A percentile compares a stretch with the other conserved stretches of the same genome.
Evolutionary conservation across 2,113 vertebrate species (phyloP).

Genomic region (Alaudala cheleensis): DNA sequence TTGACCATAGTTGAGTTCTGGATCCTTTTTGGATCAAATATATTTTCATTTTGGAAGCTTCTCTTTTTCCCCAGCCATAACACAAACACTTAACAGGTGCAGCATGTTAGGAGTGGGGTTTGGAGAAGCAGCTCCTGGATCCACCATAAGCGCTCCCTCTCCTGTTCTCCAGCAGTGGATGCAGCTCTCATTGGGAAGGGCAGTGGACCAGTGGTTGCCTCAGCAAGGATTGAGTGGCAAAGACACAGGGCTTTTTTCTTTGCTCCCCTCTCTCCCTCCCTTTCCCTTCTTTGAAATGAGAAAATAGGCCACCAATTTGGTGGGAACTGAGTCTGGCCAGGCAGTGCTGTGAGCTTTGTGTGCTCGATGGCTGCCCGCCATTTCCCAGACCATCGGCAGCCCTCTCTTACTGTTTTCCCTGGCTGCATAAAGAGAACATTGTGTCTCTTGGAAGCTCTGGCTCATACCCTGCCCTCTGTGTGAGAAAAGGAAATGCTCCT

Average conservation of each 20-base stretch:
- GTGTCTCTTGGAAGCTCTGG: conserved; percentile 36
- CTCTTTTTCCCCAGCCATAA: neutral
- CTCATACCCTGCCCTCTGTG: conserved; percentile 5
- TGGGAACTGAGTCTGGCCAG: neutral
- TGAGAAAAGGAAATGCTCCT: conserved; percentile 51
- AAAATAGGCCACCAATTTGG: conserved; percentile 49
- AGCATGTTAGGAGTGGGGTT: neutral
- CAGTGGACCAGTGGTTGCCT: neutral
- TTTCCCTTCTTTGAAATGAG: conserved; percentile 9
- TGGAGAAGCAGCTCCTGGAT: neutral
- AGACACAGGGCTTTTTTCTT: neutral
- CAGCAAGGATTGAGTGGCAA: neutral
- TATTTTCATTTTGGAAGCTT: neutral
- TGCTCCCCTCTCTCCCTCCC: neutral
- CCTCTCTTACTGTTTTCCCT: conserved; percentile 5
- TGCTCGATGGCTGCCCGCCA: conserved; percentile 8
- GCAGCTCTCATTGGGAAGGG: neutral
- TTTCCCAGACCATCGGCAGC: conserved; percentile 55
- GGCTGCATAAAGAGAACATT: conserved; percentile 50
- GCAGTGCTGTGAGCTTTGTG: neutral
- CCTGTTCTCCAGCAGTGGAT: neutral
- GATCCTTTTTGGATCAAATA: neutral
- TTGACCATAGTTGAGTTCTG: neutral
- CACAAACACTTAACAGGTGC: too few species aligned
- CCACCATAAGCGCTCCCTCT: neutral